phyloP scores from a whole-genome alignment of 2,113 vertebrate species.

The Ramphastos sulfuratus region DNA sequence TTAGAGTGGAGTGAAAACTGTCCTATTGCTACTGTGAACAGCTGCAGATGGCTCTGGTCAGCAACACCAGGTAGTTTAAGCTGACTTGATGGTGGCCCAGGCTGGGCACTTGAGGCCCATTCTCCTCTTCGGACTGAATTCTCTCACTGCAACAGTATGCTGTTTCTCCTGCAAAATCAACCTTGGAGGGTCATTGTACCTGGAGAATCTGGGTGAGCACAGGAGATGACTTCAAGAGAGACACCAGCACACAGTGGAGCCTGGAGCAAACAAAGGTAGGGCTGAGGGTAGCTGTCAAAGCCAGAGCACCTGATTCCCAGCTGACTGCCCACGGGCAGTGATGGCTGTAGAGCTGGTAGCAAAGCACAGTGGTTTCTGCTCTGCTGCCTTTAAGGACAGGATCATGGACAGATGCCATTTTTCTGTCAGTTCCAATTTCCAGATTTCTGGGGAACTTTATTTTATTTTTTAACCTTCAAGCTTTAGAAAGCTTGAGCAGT shows the following conservation, averaged over 20 bases:
- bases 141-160: fast-evolving
- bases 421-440: not conserved
- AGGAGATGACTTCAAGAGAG: not conserved
- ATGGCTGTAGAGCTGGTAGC: not conserved
- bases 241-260: not conserved
- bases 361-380: fast-evolving
- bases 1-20: not conserved
- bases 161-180: not conserved
- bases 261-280: fast-evolving
- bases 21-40: not conserved
- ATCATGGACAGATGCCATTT: not conserved
- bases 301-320: not conserved
- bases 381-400: not conserved
- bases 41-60: not conserved
- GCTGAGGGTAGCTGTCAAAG: not conserved
- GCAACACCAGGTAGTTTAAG: not conserved
- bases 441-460: not conserved
- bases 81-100: not conserved
- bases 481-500: not conserved
- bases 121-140: not conserved
- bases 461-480: not conserved
- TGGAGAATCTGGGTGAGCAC: too few relatives aligned
- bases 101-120: not conserved
- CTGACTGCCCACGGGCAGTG: fast-evolving
- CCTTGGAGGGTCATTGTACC: fast-evolving